Evolutionary conservation across 2,113 vertebrate genomes (phyloP).

Genomic region (Clarias gariepinus): DNA sequence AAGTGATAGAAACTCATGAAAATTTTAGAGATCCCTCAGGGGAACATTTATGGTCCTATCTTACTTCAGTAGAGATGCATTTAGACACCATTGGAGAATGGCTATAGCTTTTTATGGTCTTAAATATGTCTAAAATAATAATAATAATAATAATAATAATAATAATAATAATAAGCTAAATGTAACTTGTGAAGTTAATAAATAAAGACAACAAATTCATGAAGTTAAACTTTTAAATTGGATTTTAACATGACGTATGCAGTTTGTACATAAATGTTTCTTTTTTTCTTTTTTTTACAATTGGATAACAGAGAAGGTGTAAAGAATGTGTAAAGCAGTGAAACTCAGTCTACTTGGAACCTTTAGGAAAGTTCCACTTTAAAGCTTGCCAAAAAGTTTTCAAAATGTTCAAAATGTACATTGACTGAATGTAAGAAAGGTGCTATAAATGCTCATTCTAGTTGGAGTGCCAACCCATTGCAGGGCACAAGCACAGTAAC

Average conservation of each 20-base stretch:
- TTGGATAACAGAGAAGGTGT: too few species aligned
- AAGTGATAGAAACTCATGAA: background rate
- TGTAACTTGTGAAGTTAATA: background rate
- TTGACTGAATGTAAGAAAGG: background rate
- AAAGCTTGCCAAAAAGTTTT: background rate
- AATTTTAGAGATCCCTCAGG: background rate
- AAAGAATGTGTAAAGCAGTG: background rate
- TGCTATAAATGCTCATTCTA: too few species aligned
- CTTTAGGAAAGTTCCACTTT: background rate
- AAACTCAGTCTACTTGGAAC: background rate
- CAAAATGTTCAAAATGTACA: background rate
- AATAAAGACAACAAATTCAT: background rate
- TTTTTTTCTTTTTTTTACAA: too few species aligned
- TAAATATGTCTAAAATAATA: background rate
- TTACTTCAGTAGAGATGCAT: background rate
- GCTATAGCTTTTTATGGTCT: background rate
- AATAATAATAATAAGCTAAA: background rate
- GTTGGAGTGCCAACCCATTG: too few species aligned
- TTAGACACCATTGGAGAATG: background rate
- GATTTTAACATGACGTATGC: background rate
- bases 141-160: background rate
- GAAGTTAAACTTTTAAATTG: background rate
- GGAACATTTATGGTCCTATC: background rate
- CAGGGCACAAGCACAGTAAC: too few species aligned
- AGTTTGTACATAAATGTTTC: background rate